Evolutionary conservation across 2,113 vertebrate species (phyloP).

Genomic region (Alectura lathami): DNA sequence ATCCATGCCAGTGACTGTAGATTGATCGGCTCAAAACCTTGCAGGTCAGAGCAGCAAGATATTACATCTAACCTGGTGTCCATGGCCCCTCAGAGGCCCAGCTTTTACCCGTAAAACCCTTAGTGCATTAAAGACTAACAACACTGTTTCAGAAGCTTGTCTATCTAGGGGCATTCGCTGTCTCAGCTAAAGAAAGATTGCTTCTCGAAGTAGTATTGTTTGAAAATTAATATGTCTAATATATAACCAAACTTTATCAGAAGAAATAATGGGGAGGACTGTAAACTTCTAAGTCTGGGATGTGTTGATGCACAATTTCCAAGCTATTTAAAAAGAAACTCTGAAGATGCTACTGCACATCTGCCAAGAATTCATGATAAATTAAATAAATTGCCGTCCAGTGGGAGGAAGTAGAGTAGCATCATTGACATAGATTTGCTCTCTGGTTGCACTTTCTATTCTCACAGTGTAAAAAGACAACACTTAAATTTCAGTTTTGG

Average conservation of each 20-base stretch:
- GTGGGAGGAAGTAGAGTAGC: background rate
- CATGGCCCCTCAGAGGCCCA: background rate
- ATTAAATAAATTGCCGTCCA: background rate
- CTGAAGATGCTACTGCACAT: background rate
- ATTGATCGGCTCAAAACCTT: background rate
- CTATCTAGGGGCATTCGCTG: background rate
- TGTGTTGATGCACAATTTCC: background rate
- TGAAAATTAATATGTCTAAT: background rate
- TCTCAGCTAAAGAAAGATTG: background rate
- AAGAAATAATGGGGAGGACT: background rate
- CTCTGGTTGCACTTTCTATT: too few relatives aligned
- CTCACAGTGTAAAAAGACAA: background rate
- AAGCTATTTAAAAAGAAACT: background rate
- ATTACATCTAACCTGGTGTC: background rate
- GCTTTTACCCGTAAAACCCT: background rate
- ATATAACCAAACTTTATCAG: background rate
- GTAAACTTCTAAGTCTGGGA: background rate
- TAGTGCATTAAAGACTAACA: background rate
- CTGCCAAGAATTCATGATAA: background rate
- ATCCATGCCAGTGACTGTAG: background rate
- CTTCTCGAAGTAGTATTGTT: background rate
- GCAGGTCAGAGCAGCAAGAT: background rate
- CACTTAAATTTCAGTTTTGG: background rate
- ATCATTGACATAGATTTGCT: too few relatives aligned
- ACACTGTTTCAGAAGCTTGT: background rate